These are phyloP conservation scores for Drosophila yakuba DNA, from an alignment of 1,140 invertebrate species.

Conservation along the genomic window DNA sequence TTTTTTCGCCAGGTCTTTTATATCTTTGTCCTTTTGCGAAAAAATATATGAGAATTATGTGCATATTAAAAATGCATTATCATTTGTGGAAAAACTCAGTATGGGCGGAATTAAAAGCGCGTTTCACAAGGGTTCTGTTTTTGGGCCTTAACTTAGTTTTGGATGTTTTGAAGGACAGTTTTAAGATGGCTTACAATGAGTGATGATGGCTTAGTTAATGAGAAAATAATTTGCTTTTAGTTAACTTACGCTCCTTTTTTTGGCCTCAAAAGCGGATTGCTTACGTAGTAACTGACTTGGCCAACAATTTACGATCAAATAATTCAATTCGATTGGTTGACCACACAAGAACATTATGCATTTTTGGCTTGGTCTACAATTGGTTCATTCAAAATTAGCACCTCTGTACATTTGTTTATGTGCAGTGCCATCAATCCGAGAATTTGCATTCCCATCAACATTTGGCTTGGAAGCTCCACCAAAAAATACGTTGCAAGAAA, in stretches of 20 bases:
- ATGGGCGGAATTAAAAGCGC: constrained; percentile 19
- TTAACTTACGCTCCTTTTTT: too few species aligned
- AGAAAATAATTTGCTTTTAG: not conserved
- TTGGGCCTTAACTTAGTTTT: not conserved
- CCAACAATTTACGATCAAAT: too few species aligned
- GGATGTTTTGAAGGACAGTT: constrained; percentile 31
- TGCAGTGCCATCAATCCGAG: constrained; percentile 37
- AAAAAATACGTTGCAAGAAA: constrained; percentile 44
- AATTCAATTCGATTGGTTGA: too few species aligned
- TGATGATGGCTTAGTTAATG: not conserved
- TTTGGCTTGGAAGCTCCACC: constrained; percentile 33
- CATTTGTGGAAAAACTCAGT: constrained; percentile 20
- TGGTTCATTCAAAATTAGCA: constrained; percentile 13
- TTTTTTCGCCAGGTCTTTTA: constrained; percentile 17
- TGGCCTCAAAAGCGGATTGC: too few species aligned
- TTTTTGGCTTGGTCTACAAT: not conserved
- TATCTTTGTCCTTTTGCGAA: constrained; percentile 38
- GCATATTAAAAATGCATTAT: constrained; percentile 77
- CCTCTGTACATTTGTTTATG: constrained; percentile 45
- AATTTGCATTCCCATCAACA: constrained; percentile 52
- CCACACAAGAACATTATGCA: too few species aligned
- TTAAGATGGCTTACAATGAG: not conserved
- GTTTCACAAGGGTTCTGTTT: not conserved
- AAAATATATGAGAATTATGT: constrained; percentile 63
- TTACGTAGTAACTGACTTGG: too few species aligned